These are phyloP conservation scores for Falco berigora DNA, from an alignment of 2,797 vertebrate genomes.

Conservation along the genomic window DNA sequence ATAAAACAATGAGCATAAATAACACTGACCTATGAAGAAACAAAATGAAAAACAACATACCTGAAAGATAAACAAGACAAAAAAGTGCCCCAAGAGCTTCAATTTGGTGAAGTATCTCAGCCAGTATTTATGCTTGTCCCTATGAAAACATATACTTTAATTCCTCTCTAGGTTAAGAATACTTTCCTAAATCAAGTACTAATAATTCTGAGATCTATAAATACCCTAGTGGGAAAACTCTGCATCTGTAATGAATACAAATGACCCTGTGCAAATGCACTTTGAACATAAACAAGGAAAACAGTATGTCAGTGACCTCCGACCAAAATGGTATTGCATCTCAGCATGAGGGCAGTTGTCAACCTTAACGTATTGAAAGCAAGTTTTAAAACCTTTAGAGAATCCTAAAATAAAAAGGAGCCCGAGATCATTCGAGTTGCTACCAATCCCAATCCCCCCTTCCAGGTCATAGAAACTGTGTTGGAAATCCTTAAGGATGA, in stretches of 20 bases:
- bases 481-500: not conserved
- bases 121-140: not conserved
- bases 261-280: not conserved
- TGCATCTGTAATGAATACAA: not conserved
- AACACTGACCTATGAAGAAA: not conserved
- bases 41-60: not conserved
- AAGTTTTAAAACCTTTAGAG: not conserved
- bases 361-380: not conserved
- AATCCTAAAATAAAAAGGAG: not conserved
- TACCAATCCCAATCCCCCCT: too few relatives aligned
- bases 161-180: not conserved
- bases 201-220: constrained; percentile 30
- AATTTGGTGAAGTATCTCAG: not conserved
- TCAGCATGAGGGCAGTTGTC: not conserved
- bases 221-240: constrained; percentile 19
- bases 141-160: not conserved
- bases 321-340: not conserved
- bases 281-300: not conserved
- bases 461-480: not conserved
- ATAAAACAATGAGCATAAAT: not conserved
- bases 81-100: not conserved
- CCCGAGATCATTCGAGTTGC: not conserved
- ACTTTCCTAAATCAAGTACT: not conserved
- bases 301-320: not conserved
- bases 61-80: not conserved